Conservation (phyloP, 2,113 vertebrate species). For the Piprites chloris region DNA sequence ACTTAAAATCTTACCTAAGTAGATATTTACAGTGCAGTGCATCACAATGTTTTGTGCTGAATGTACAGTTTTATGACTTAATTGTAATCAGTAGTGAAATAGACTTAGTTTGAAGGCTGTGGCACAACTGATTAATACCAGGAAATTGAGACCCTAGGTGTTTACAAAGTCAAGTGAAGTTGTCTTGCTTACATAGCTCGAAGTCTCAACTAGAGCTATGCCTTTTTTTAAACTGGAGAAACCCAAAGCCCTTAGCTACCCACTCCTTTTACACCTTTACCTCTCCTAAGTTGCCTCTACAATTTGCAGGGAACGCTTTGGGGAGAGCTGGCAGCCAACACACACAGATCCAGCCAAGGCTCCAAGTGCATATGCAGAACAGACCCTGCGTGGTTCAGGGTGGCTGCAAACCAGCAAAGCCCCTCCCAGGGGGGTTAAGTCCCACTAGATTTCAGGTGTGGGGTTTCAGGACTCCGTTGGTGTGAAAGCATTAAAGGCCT, state of each 20-base stretch:
- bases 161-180: background rate
- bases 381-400: background rate
- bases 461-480: background rate
- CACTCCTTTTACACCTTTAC: background rate
- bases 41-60: background rate
- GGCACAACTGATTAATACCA: background rate
- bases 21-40: background rate
- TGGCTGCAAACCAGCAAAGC: background rate
- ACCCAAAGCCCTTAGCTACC: background rate
- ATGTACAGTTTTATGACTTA: background rate
- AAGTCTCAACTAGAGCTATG: background rate
- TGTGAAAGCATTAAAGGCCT: background rate
- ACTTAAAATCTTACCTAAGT: background rate
- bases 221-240: background rate
- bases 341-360: background rate
- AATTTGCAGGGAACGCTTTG: background rate
- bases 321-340: background rate
- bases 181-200: background rate
- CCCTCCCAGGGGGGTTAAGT: fast-evolving
- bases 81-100: background rate
- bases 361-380: background rate
- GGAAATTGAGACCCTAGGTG: background rate
- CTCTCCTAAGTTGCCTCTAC: background rate
- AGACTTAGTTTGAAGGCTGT: background rate
- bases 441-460: background rate